A percentile compares a stretch with the other conserved stretches of the same genome.
phyloP scores from a whole-genome alignment of 2,888 invertebrate species.

The Elmis aenea region DNA sequence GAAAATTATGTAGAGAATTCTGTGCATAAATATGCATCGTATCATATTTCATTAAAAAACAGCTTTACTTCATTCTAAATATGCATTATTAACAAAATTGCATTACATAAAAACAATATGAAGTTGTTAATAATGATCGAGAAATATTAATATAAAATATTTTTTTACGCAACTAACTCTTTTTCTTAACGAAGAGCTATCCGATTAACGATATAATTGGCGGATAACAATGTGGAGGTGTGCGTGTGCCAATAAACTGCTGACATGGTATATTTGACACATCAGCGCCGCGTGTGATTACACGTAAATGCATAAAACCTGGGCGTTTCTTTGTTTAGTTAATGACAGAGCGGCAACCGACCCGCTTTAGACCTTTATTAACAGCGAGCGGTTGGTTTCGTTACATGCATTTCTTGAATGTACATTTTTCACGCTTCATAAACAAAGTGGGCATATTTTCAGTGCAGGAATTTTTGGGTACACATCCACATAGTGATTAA shows the following conservation, averaged over 20 bases:
- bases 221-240: constrained; percentile 25
- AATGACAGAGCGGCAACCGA: constrained; percentile 33
- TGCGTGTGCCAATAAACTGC: constrained; percentile 30
- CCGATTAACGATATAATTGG: constrained; percentile 24
- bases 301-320: constrained; percentile 36
- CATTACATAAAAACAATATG: no score
- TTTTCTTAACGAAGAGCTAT: no score
- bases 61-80: no score
- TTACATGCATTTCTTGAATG: no score
- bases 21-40: no score
- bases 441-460: constrained; percentile 10
- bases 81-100: no score
- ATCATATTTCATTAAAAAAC: no score
- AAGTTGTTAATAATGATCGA: no score
- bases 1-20: no score
- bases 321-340: constrained; percentile 37
- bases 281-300: constrained; percentile 36
- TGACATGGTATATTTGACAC: constrained; percentile 37
- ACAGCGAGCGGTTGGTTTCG: constrained; percentile 26
- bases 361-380: constrained; percentile 25
- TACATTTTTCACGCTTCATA: constrained; percentile 13
- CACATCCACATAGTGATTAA: constrained; percentile 12
- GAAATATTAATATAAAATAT: no score
- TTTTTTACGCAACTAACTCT: no score
- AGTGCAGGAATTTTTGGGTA: constrained; percentile 13